Evolutionary conservation across 2,113 vertebrate genomes (phyloP).

Genomic region (Epinephelus fuscoguttatus): DNA sequence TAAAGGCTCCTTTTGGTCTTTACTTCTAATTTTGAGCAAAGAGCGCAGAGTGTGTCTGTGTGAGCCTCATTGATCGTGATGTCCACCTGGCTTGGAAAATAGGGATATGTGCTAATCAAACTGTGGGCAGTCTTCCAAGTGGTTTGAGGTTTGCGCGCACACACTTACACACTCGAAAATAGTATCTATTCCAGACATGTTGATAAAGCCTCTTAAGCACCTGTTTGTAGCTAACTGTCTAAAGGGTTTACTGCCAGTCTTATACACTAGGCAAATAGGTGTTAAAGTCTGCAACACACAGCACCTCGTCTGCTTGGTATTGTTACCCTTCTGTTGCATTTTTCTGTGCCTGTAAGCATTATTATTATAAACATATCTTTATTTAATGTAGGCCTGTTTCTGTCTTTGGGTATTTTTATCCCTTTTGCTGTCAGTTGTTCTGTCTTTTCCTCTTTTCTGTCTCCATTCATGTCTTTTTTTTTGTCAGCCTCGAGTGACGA

Average conservation of each 20-base stretch:
- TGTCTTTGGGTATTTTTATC: conserved; percentile 18
- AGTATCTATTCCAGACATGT: conserved; percentile 66
- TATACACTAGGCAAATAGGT: conserved; percentile 24
- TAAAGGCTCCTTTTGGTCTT: conserved; percentile 13
- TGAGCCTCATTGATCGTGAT: conserved; percentile 56
- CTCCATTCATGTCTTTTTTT: conserved; percentile 19
- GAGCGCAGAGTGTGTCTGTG: conserved; percentile 33
- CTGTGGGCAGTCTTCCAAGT: conserved; percentile 54
- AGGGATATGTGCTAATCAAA: conserved; percentile 69
- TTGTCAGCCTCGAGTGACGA: conserved; percentile 4
- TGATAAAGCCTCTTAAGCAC: conserved; percentile 82
- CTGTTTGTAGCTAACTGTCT: conserved; percentile 64
- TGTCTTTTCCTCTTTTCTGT: background rate
- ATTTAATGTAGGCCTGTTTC: background rate
- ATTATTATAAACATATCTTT: background rate
- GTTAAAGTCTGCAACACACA: conserved; percentile 30
- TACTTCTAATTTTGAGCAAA: conserved; percentile 24
- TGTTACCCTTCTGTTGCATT: background rate
- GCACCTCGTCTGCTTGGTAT: conserved; percentile 12
- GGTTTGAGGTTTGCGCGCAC: conserved; percentile 28
- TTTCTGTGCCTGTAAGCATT: background rate
- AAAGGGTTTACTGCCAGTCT: conserved; percentile 57
- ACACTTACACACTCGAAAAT: conserved; percentile 49
- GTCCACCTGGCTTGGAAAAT: conserved; percentile 57
- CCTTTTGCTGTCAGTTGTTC: conserved; percentile 7